A percentile compares a stretch with the other conserved stretches of the same genome.
These are phyloP conservation scores for Regulus satrapa DNA, from an alignment of 2,113 vertebrate genomes.

Conservation along the genomic window DNA sequence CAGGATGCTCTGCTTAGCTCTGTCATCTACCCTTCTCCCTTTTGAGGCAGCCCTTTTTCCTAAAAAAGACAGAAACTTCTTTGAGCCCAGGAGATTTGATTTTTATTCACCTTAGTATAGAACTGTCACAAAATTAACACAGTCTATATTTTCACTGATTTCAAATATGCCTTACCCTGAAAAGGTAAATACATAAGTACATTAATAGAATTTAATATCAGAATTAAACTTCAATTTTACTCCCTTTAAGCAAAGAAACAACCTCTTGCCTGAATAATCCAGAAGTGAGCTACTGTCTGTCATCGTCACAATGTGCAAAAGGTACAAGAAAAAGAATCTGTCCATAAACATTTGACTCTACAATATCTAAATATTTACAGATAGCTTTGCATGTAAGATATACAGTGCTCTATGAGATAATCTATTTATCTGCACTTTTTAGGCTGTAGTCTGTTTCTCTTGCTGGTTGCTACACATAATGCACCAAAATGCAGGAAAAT, in stretches of 20 bases:
- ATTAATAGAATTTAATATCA: neutral
- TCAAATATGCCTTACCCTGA: neutral
- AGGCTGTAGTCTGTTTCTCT: neutral
- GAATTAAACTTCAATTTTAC: neutral
- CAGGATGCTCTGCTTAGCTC: neutral
- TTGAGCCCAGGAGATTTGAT: neutral
- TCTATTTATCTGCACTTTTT: neutral
- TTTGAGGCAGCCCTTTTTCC: neutral
- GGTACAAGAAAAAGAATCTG: neutral
- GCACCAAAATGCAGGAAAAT: neutral
- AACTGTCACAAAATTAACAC: neutral
- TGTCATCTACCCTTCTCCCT: neutral
- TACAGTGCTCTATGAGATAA: neutral
- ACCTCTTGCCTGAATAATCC: neutral
- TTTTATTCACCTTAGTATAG: neutral
- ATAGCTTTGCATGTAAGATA: neutral
- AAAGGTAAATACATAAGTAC: accelerated
- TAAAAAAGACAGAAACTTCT: neutral
- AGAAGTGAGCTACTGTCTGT: neutral
- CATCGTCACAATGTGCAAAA: neutral
- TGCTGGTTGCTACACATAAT: neutral
- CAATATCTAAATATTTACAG: neutral
- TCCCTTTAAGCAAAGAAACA: neutral
- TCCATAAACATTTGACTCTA: neutral
- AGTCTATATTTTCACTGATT: neutral